Percentiles rank a stretch among this genome's conserved stretches.
Evolutionary conservation across 2,113 vertebrate genomes (phyloP).

Genomic region (Larimichthys crocea): DNA sequence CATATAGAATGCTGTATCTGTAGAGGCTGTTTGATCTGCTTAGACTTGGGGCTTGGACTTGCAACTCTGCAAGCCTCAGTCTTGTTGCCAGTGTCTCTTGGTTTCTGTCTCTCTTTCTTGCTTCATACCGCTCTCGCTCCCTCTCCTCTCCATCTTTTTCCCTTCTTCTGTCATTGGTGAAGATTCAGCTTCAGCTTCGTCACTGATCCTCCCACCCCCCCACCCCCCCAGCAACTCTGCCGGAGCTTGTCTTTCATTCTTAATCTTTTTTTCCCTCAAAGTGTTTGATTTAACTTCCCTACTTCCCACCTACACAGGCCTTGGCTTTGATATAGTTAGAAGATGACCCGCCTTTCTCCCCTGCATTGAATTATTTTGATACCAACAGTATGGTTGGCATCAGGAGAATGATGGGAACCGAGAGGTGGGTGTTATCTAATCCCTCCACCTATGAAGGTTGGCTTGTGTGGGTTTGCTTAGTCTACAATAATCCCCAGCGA

Average conservation of each 20-base stretch:
- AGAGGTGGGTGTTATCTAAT: slow-evolving; percentile 65
- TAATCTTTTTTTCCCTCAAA: slow-evolving; percentile 32
- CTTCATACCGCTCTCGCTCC: neutral
- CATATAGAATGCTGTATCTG: slow-evolving; percentile 64
- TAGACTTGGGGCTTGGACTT: slow-evolving; percentile 64
- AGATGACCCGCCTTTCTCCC: slow-evolving; percentile 26
- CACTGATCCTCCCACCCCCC: neutral
- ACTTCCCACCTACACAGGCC: slow-evolving; percentile 34
- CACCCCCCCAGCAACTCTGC: neutral
- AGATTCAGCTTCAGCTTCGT: slow-evolving; percentile 20
- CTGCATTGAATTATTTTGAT: slow-evolving; percentile 52
- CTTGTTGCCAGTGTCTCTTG: slow-evolving; percentile 31
- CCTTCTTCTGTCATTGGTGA: neutral
- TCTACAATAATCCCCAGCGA: slow-evolving; percentile 59
- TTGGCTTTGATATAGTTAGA: slow-evolving; percentile 53
- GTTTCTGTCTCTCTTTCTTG: slow-evolving; percentile 2
- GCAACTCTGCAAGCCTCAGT: slow-evolving; percentile 41
- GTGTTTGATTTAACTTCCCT: slow-evolving; percentile 44
- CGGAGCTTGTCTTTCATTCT: slow-evolving; percentile 32
- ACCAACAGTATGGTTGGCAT: slow-evolving; percentile 44
- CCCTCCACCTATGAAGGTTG: slow-evolving; percentile 59
- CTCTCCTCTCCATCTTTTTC: neutral
- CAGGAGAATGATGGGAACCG: slow-evolving; percentile 42
- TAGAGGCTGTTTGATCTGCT: slow-evolving; percentile 69
- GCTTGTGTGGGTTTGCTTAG: slow-evolving; percentile 60